phyloP scores from a whole-genome alignment of 2,888 invertebrate species.

The Platycnemis pennipes region DNA sequence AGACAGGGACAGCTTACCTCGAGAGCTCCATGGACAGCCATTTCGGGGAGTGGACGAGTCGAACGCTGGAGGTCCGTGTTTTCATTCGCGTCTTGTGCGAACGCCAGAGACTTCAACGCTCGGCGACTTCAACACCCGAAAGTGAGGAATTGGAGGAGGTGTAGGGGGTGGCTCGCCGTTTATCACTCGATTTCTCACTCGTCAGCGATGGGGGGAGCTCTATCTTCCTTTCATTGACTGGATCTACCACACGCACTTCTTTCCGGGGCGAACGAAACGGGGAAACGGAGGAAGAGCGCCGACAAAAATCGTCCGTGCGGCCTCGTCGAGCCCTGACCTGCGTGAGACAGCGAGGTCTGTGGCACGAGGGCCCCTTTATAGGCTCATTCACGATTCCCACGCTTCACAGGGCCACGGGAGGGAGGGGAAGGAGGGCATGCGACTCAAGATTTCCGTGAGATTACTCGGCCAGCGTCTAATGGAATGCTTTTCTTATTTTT shows the following conservation, averaged over 20 bases:
- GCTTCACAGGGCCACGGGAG: neutral
- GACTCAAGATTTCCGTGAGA: neutral
- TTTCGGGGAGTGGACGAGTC: neutral
- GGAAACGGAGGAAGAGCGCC: neutral
- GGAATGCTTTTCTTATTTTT: neutral
- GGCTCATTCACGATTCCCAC: neutral
- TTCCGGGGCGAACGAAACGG: neutral
- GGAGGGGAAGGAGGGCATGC: neutral
- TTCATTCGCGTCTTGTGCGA: no score
- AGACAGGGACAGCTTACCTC: neutral
- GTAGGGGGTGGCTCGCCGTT: neutral
- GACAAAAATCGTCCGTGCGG: neutral
- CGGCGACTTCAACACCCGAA: neutral
- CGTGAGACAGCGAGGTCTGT: neutral
- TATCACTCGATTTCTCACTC: neutral
- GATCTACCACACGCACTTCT: neutral
- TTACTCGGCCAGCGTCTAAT: neutral
- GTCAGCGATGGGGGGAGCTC: no score
- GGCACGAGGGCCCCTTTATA: neutral
- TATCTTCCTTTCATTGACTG: neutral
- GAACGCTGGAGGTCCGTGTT: neutral
- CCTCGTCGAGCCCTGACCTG: neutral
- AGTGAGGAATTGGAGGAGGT: neutral
- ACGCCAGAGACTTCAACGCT: neutral
- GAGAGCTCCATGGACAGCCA: neutral